Evolutionary conservation across 1,140 invertebrate genomes (phyloP).

Genomic region (Gonioctena quinquepunctata): DNA sequence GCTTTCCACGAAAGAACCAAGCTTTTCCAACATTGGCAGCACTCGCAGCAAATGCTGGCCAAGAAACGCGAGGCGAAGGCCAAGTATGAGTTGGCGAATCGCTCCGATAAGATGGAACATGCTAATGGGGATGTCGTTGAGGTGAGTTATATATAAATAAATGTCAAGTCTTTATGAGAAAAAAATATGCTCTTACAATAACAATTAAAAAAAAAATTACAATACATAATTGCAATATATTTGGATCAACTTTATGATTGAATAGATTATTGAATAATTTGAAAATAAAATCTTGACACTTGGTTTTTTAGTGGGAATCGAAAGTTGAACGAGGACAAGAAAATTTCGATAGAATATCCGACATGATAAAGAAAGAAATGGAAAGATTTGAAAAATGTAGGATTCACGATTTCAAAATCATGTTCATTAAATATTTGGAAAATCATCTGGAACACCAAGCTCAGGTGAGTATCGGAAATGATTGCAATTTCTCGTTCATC

Average conservation of each 20-base stretch:
- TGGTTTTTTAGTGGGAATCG: constrained; percentile 83
- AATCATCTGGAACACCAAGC: constrained; percentile 93
- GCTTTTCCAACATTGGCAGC: constrained; percentile 97
- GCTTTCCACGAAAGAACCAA: constrained; percentile 98
- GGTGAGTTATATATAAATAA: constrained; percentile 58
- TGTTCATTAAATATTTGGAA: constrained; percentile 90
- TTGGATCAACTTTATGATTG: no score
- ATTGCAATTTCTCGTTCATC: no score
- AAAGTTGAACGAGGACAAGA: constrained; percentile 96
- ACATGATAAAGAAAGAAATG: constrained; percentile 94
- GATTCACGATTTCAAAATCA: constrained; percentile 88
- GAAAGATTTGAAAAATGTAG: constrained; percentile 88
- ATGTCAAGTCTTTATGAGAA: not conserved
- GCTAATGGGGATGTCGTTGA: constrained; percentile 90
- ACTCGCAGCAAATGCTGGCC: constrained; percentile 90
- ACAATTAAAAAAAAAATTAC: no score
- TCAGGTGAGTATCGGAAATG: constrained; percentile 68
- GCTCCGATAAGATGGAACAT: constrained; percentile 84
- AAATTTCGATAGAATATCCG: constrained; percentile 95
- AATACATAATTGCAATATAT: no score
- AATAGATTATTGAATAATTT: no score
- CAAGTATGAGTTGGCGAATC: constrained; percentile 84
- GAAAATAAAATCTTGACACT: no score
- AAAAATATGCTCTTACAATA: no score
- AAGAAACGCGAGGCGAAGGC: constrained; percentile 95